A percentile compares a stretch with the other conserved stretches of the same genome.
Conservation (phyloP, 2,888 invertebrate genomes). For the Mechanitis messenoides region DNA sequence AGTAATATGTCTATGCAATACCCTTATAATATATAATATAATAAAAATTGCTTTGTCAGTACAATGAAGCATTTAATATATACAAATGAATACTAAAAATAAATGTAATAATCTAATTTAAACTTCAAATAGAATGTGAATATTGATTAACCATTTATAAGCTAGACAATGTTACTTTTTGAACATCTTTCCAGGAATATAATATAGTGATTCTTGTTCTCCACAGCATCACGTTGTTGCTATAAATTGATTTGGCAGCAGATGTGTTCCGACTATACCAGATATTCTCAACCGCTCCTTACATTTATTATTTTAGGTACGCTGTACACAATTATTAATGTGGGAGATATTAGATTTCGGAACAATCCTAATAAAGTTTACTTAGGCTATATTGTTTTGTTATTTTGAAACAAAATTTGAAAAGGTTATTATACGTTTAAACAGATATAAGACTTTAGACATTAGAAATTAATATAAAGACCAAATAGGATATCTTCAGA, state of each 20-base stretch:
- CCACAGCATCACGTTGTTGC: slow-evolving; percentile 47
- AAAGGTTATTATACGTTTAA: too few species aligned
- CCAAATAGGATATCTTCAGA: neutral
- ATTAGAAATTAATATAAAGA: neutral
- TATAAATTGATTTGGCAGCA: slow-evolving; percentile 58
- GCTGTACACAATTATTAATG: slow-evolving; percentile 14
- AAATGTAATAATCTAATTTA: too few species aligned
- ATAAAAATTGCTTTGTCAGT: too few species aligned
- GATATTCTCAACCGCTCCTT: slow-evolving; percentile 43
- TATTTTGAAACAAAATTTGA: neutral
- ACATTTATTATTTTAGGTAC: slow-evolving; percentile 45
- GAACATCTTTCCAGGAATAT: slow-evolving; percentile 16
- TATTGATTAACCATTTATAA: too few species aligned
- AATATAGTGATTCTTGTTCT: slow-evolving; percentile 24
- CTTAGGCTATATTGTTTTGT: neutral
- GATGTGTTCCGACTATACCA: slow-evolving; percentile 49
- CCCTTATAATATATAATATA: too few species aligned
- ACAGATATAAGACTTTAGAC: too few species aligned
- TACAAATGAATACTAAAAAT: too few species aligned
- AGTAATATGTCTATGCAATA: too few species aligned
- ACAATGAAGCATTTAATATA: too few species aligned
- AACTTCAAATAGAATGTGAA: too few species aligned
- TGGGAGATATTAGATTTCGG: neutral
- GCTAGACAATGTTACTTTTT: too few species aligned
- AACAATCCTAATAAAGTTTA: neutral